Evolutionary conservation across 2,888 invertebrate genomes (phyloP).

Genomic region (Apamea crenata): DNA sequence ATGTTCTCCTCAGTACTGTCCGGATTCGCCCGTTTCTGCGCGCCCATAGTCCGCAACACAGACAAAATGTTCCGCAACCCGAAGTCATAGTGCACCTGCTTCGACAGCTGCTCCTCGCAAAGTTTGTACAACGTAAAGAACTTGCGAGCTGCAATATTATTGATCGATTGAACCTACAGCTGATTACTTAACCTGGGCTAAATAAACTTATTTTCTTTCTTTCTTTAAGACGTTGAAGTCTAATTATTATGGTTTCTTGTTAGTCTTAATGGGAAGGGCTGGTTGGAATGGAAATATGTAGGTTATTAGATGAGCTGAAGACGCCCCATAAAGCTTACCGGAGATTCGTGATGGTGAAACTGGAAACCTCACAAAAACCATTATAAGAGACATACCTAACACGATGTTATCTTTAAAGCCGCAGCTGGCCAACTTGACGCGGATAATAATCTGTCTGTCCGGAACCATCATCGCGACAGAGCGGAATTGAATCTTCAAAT

Average conservation of each 20-base stretch:
- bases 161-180: neutral
- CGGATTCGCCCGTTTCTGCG: slow-evolving; percentile 94
- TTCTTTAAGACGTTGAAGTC: neutral
- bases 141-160: slow-evolving; percentile 90
- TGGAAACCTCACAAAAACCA: neutral
- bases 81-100: slow-evolving; percentile 97
- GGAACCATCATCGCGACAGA: slow-evolving; percentile 98
- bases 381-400: slow-evolving; percentile 79
- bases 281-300: too few relatives aligned
- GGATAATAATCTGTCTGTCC: slow-evolving; percentile 97
- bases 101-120: slow-evolving; percentile 97
- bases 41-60: slow-evolving; percentile 94
- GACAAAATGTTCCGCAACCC: slow-evolving; percentile 95
- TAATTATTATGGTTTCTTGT: neutral
- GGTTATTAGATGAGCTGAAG: neutral
- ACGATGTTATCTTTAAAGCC: slow-evolving; percentile 97
- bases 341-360: neutral
- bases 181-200: too few relatives aligned
- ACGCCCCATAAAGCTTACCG: neutral
- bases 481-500: slow-evolving; percentile 96
- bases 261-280: neutral
- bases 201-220: too few relatives aligned
- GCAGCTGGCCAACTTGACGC: slow-evolving; percentile 97
- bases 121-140: slow-evolving; percentile 96
- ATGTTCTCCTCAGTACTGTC: slow-evolving; percentile 97